A percentile compares a stretch with the other conserved stretches of the same genome.
Evolutionary conservation across 2,797 vertebrate species (phyloP).

Genomic region (Octomys mimax): DNA sequence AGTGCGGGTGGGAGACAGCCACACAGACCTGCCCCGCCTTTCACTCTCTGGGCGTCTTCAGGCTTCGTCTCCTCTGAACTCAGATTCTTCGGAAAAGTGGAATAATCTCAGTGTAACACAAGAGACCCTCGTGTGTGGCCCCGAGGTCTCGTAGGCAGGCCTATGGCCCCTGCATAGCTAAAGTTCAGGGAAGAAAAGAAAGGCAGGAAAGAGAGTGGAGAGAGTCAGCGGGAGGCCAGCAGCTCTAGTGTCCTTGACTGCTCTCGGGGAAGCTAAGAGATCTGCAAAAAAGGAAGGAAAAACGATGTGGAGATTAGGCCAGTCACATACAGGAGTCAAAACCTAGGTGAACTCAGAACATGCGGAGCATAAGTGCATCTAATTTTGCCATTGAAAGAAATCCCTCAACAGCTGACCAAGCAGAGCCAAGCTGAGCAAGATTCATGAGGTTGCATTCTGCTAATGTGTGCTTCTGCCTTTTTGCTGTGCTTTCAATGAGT

Average conservation of each 20-base stretch:
- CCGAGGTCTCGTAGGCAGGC: not conserved
- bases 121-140: not conserved
- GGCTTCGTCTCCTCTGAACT: not conserved
- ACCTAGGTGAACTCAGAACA: not conserved
- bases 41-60: not conserved
- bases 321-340: not conserved
- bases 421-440: not conserved
- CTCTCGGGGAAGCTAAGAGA: not conserved
- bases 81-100: not conserved
- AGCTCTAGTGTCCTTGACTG: not conserved
- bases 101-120: not conserved
- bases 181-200: not conserved
- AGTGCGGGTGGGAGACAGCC: not conserved
- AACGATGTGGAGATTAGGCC: not conserved
- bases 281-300: conserved; percentile 10
- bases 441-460: not conserved
- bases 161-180: not conserved
- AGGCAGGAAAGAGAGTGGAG: not conserved
- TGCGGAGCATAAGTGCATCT: not conserved
- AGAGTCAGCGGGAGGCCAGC: not conserved
- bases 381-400: not conserved
- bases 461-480: not conserved
- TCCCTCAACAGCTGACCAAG: not conserved
- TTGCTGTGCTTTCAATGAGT: not conserved
- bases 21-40: not conserved